Conservation (phyloP, 1,140 invertebrate species). For the Tetragnatha versicolor region DNA sequence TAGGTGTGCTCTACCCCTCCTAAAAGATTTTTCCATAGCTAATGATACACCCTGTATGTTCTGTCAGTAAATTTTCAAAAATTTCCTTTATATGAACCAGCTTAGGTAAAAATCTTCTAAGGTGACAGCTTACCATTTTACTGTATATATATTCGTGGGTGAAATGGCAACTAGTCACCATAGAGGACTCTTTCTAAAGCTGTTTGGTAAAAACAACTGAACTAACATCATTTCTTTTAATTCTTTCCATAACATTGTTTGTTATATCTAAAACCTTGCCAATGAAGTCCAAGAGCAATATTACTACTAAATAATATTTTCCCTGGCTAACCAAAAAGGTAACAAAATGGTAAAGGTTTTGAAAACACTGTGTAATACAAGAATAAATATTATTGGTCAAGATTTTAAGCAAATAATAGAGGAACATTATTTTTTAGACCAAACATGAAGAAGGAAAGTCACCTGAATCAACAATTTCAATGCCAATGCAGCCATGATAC, state of each 20-base stretch:
- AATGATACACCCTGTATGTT: not conserved
- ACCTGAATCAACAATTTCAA: conserved; percentile 19
- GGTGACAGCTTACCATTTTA: no score
- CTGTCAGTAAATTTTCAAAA: no score
- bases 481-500: not conserved
- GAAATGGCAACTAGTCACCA: no score
- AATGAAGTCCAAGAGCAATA: not conserved
- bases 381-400: not conserved
- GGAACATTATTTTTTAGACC: not conserved
- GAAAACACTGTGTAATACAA: not conserved
- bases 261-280: no score
- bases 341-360: not conserved
- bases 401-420: not conserved
- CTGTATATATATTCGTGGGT: no score
- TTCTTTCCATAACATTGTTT: no score
- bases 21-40: not conserved
- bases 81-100: no score
- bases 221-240: no score
- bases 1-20: no score
- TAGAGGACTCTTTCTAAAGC: no score
- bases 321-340: not conserved
- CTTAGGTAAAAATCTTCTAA: no score
- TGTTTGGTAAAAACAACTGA: no score
- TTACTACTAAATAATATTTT: not conserved
- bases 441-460: not conserved